phyloP scores from a whole-genome alignment of 2,888 invertebrate species.

The Rhagonycha lutea region DNA sequence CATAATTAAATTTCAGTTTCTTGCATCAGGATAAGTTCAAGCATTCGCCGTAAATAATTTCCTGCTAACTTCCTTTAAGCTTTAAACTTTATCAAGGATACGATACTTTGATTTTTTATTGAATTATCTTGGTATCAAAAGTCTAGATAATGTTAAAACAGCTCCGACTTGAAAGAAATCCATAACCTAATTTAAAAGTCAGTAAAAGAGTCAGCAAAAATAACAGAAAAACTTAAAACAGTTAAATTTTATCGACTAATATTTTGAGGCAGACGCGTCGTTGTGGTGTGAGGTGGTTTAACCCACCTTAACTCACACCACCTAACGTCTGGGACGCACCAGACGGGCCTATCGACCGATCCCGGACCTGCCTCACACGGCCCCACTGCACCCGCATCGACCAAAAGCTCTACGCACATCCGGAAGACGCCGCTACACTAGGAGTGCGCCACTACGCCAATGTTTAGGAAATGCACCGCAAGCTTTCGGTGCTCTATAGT shows the following conservation, averaged over 20 bases:
- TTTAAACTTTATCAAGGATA: not conserved
- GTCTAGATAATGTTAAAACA: not conserved
- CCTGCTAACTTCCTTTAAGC: not conserved
- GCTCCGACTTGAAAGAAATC: not conserved
- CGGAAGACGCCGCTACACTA: conserved; percentile 32
- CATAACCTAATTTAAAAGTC: not conserved
- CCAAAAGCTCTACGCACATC: conserved; percentile 36
- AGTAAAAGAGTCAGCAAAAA: not conserved
- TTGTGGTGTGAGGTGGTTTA: conserved; percentile 20
- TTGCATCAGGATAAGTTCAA: not conserved
- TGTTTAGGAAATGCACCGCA: conserved; percentile 31
- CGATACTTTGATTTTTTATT: not conserved
- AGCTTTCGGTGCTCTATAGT: conserved; percentile 15
- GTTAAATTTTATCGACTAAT: conserved; percentile 11
- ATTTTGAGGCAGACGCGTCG: conserved; percentile 26
- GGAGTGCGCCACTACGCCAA: conserved; percentile 21
- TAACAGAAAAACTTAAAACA: not conserved
- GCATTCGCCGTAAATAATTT: not conserved
- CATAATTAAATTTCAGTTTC: conserved; percentile 2
- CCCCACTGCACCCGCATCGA: conserved; percentile 43
- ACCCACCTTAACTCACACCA: conserved; percentile 15
- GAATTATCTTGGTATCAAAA: not conserved
- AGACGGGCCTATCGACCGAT: conserved; percentile 47
- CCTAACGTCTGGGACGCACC: conserved; percentile 37
- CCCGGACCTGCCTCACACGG: conserved; percentile 47